phyloP scores from a whole-genome alignment of 2,797 vertebrate genomes.

The Sebastes cheni region DNA sequence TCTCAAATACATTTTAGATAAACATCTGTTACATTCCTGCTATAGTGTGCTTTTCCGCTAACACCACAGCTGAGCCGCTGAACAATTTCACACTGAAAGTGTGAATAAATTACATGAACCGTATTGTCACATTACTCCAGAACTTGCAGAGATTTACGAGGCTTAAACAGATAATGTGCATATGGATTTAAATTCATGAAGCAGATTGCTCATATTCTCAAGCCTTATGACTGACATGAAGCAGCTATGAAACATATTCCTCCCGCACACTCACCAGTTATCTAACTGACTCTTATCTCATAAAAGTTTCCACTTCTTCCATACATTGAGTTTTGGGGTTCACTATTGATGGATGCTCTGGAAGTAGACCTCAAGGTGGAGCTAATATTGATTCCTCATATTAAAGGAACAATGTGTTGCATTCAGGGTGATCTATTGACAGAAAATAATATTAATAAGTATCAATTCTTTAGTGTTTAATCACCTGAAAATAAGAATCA shows the following conservation, averaged over 20 bases:
- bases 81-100: background rate
- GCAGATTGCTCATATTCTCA: background rate
- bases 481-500: background rate
- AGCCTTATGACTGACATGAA: background rate
- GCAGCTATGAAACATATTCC: background rate
- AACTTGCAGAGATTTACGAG: background rate
- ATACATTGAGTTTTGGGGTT: background rate
- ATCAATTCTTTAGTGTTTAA: fast-evolving
- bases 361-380: background rate
- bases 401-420: background rate
- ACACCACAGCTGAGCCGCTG: background rate
- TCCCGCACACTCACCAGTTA: background rate
- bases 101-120: background rate
- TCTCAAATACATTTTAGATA: background rate
- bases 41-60: background rate
- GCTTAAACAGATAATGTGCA: background rate
- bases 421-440: fast-evolving
- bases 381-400: background rate
- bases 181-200: background rate
- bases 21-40: background rate
- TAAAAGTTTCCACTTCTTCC: background rate
- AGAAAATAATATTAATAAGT: background rate
- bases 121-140: background rate
- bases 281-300: background rate
- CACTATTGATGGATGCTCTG: background rate